phyloP scores from a whole-genome alignment of 2,113 vertebrate genomes.

The Pandion haliaetus region DNA sequence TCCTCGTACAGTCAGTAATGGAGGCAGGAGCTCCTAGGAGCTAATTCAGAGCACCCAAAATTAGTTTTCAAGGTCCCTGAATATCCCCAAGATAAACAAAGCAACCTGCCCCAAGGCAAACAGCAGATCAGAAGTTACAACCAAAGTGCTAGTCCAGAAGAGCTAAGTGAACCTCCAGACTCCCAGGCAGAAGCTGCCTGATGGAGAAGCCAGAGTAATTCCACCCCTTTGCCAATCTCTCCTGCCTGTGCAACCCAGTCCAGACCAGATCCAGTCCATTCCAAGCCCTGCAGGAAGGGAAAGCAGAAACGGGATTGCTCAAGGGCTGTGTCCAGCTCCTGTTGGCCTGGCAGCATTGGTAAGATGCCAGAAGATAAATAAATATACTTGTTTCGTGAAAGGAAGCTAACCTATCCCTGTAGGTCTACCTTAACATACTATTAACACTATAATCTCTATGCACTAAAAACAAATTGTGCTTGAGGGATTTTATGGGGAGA shows the following conservation, averaged over 20 bases:
- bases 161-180: not conserved
- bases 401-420: not conserved
- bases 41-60: not conserved
- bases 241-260: not conserved
- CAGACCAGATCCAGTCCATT: not conserved
- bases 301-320: not conserved
- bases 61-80: not conserved
- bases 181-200: not conserved
- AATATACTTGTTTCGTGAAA: accelerated
- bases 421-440: not conserved
- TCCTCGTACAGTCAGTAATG: not conserved
- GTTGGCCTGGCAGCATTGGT: not conserved
- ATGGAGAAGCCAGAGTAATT: not conserved
- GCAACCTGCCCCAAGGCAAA: not conserved
- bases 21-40: not conserved
- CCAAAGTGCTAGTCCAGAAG: not conserved
- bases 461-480: not conserved
- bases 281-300: not conserved
- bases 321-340: not conserved
- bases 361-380: not conserved
- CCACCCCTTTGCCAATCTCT: not conserved
- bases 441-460: not conserved
- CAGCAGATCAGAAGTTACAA: not conserved
- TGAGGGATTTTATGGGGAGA: not conserved
- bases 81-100: not conserved